A percentile compares a stretch with the other conserved stretches of the same genome.
These are phyloP conservation scores for Bombus picipes DNA, from an alignment of 1,140 invertebrate genomes.

Conservation along the genomic window DNA sequence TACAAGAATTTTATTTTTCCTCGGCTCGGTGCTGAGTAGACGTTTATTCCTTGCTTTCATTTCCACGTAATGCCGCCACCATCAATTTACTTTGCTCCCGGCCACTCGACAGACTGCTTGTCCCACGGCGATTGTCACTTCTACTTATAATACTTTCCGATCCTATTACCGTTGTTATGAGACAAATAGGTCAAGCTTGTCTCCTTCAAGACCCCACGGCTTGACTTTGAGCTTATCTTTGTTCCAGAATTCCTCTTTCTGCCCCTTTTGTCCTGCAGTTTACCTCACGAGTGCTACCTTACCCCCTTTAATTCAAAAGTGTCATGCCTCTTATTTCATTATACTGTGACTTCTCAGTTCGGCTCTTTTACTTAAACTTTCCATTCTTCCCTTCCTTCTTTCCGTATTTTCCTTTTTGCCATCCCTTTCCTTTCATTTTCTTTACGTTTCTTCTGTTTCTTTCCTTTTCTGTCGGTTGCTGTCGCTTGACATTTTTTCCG, in stretches of 20 bases:
- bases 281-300: not conserved
- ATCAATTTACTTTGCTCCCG: constrained; percentile 50
- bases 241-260: not conserved
- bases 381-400: not conserved
- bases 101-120: constrained; percentile 49
- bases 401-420: not conserved
- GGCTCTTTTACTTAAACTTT: constrained; percentile 10
- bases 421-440: too few species aligned
- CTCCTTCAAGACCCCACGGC: constrained; percentile 38
- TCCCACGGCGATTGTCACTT: constrained; percentile 68
- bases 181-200: constrained; percentile 70
- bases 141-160: constrained; percentile 66
- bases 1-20: constrained; percentile 20
- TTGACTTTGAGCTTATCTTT: constrained; percentile 40
- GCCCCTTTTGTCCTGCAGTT: not conserved
- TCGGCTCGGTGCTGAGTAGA: not conserved
- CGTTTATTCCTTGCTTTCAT: constrained; percentile 44
- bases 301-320: constrained; percentile 25
- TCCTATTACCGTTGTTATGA: constrained; percentile 71
- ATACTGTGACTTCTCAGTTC: constrained; percentile 22
- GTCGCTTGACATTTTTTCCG: constrained; percentile 1
- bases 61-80: constrained; percentile 37
- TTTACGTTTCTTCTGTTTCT: not conserved
- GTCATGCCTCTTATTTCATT: constrained; percentile 40
- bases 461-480: not conserved